A percentile compares a stretch with the other conserved stretches of the same genome.
These are phyloP conservation scores for Speoplatyrhinus poulsoni DNA, from an alignment of 2,113 vertebrate genomes.

Conservation along the genomic window DNA sequence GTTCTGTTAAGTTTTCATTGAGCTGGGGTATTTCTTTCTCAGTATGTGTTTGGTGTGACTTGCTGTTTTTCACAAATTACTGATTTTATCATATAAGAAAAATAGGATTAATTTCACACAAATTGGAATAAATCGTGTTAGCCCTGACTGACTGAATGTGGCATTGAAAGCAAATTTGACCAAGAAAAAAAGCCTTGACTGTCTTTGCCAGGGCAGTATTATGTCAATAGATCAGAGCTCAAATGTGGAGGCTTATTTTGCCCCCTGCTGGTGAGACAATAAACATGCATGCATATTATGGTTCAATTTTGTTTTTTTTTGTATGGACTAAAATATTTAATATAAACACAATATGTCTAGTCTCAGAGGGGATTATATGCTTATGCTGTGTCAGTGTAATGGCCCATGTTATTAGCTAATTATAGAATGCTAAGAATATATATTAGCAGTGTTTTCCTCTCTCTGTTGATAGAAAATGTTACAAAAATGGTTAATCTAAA, in stretches of 20 bases:
- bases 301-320: neutral
- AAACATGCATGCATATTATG: neutral
- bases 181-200: too few relatives aligned
- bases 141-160: too few relatives aligned
- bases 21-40: neutral
- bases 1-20: constrained; percentile 39
- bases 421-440: neutral
- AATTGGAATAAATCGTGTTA: too few relatives aligned
- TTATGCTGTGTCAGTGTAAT: neutral
- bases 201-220: constrained; percentile 6
- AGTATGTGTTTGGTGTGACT: too few relatives aligned
- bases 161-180: too few relatives aligned
- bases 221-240: neutral
- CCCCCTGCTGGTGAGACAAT: constrained; percentile 54
- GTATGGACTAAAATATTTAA: neutral
- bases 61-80: too few relatives aligned
- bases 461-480: too few relatives aligned
- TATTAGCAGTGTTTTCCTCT: neutral
- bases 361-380: neutral
- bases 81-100: too few relatives aligned
- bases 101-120: too few relatives aligned
- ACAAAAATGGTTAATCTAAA: too few relatives aligned
- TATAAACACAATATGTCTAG: neutral
- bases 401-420: neutral
- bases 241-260: constrained; percentile 28